Evolutionary conservation across 92 coral and sea anemone species (phyloP).

Genomic region (Porites cylindrica): DNA sequence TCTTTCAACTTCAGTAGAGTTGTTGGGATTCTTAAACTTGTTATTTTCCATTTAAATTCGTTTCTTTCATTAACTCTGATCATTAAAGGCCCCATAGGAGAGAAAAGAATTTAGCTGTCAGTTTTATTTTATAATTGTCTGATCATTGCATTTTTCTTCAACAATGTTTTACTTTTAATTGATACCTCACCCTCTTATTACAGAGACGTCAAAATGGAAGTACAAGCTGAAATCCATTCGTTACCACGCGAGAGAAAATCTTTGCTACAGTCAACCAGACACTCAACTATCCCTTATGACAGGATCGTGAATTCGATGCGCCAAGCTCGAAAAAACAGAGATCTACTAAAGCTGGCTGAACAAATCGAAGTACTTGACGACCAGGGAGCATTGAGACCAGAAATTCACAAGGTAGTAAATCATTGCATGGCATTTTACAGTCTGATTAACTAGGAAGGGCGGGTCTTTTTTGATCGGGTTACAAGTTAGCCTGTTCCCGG

Average conservation of each 20-base stretch:
- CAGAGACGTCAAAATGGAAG: background rate
- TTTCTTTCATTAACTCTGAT: no score
- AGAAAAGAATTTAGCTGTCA: background rate
- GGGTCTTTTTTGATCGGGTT: no score
- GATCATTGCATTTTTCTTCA: background rate
- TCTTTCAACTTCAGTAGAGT: no score
- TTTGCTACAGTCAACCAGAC: background rate
- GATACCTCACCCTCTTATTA: background rate
- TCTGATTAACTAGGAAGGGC: no score
- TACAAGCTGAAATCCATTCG: background rate
- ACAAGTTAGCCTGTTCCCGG: no score
- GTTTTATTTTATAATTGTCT: background rate
- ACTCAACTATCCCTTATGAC: background rate
- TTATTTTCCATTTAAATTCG: no score
- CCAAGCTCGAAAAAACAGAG: background rate
- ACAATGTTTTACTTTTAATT: background rate
- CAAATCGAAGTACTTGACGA: background rate
- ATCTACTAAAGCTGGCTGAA: background rate
- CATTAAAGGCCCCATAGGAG: no score
- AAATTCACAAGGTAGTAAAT: background rate
- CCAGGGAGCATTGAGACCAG: background rate
- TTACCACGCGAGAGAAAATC: background rate
- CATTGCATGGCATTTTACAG: no score
- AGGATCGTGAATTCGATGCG: background rate
- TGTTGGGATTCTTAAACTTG: no score